phyloP scores from a whole-genome alignment of 2,888 invertebrate species.

The Mimachlamys varia region DNA sequence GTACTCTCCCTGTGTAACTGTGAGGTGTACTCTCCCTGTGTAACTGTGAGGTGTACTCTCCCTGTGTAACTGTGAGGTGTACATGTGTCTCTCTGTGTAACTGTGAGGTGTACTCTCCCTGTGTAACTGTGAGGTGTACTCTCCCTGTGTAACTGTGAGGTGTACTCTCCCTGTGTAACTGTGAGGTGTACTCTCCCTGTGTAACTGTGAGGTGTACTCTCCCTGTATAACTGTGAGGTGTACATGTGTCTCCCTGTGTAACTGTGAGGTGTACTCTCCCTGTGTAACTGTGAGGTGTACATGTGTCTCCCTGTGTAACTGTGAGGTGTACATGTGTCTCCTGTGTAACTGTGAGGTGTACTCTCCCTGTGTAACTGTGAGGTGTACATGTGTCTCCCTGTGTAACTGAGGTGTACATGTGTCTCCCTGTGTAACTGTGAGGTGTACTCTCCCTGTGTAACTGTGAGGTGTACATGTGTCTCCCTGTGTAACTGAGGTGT shows the following conservation, averaged over 20 bases:
- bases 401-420: background rate
- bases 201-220: no score
- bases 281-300: background rate
- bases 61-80: background rate
- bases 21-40: no score
- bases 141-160: no score
- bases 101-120: no score
- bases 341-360: no score
- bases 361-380: no score
- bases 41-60: background rate
- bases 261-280: no score
- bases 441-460: no score
- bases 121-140: background rate
- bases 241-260: background rate
- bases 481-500: background rate
- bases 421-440: no score
- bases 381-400: background rate
- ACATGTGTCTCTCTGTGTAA: no score
- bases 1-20: no score
- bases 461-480: background rate
- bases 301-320: background rate
- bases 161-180: no score
- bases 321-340: background rate
- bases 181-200: background rate
- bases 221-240: background rate